phyloP scores from a whole-genome alignment of 1,140 invertebrate genomes.

The Subanguina moxae region DNA sequence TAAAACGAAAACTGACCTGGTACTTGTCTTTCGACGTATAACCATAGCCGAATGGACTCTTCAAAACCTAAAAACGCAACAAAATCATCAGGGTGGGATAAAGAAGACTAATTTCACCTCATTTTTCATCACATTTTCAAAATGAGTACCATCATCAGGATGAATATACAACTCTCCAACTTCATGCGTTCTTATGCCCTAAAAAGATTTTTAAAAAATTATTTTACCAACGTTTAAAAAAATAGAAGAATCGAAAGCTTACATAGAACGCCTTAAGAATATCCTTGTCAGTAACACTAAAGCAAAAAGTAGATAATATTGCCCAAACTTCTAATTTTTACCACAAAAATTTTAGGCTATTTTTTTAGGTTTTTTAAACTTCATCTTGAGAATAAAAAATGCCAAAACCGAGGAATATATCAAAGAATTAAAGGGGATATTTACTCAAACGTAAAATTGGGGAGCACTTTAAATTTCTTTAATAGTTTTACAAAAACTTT shows the following conservation, averaged over 20 bases:
- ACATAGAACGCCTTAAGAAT: background rate
- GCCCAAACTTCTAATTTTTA: no score
- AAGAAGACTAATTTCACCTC: conserved; percentile 33
- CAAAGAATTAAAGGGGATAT: no score
- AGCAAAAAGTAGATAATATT: no score
- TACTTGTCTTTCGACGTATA: conserved; percentile 46
- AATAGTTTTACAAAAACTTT: no score
- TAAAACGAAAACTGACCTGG: background rate
- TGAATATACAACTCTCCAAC: conserved; percentile 53
- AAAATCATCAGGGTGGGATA: conserved; percentile 18
- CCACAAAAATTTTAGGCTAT: no score
- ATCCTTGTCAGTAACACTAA: background rate
- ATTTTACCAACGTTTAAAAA: conserved; percentile 16
- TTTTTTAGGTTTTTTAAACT: no score
- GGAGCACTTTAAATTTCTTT: no score
- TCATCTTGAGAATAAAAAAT: no score
- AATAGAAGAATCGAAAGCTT: conserved; percentile 5
- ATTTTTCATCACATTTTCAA: conserved; percentile 50
- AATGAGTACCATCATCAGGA: conserved; percentile 47
- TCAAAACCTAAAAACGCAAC: conserved; percentile 46
- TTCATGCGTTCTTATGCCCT: conserved; percentile 31
- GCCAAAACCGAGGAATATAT: no score
- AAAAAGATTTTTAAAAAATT: background rate
- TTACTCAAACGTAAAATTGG: no score
- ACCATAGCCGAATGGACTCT: conserved; percentile 50